These are phyloP conservation scores for Danio choprae DNA, from an alignment of 2,797 vertebrate species.

Conservation along the genomic window DNA sequence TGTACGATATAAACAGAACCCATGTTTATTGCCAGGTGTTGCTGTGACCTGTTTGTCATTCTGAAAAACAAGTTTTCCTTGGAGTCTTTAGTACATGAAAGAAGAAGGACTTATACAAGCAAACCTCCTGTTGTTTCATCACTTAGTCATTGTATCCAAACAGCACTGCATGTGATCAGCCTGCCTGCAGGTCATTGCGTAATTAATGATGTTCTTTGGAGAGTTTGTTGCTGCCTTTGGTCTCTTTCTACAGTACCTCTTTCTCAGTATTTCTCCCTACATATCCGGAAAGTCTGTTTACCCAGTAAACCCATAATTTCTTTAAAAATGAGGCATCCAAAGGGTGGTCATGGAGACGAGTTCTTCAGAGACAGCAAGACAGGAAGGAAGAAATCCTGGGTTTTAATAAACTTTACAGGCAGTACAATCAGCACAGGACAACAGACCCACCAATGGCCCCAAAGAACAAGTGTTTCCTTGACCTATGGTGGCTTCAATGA, in stretches of 20 bases:
- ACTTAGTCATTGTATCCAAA: constrained; percentile 44
- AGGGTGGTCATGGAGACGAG: constrained; percentile 59
- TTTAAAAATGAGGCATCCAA: constrained; percentile 57
- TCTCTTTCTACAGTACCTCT: constrained; percentile 41
- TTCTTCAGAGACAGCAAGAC: constrained; percentile 34
- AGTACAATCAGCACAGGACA: constrained; percentile 33
- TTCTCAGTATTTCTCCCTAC: constrained; percentile 50
- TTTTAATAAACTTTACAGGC: constrained; percentile 51
- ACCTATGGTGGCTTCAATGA: constrained; percentile 45
- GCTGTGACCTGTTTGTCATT: neutral
- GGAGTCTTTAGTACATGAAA: constrained; percentile 49
- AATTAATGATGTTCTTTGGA: constrained; percentile 55
- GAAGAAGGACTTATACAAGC: constrained; percentile 52
- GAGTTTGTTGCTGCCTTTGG: constrained; percentile 35
- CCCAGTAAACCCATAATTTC: constrained; percentile 60
- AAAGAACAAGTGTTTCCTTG: constrained; percentile 25
- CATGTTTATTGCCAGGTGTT: neutral
- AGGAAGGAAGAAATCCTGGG: constrained; percentile 30
- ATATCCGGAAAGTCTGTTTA: constrained; percentile 55
- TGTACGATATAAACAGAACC: too few relatives aligned
- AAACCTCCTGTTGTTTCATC: constrained; percentile 44
- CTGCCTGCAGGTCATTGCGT: constrained; percentile 17
- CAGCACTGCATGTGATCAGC: constrained; percentile 51
- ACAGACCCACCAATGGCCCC: neutral
- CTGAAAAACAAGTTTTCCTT: constrained; percentile 30